Evolutionary conservation across 2,888 invertebrate species (phyloP).

Genomic region (Branchipolynoe longqiensis): DNA sequence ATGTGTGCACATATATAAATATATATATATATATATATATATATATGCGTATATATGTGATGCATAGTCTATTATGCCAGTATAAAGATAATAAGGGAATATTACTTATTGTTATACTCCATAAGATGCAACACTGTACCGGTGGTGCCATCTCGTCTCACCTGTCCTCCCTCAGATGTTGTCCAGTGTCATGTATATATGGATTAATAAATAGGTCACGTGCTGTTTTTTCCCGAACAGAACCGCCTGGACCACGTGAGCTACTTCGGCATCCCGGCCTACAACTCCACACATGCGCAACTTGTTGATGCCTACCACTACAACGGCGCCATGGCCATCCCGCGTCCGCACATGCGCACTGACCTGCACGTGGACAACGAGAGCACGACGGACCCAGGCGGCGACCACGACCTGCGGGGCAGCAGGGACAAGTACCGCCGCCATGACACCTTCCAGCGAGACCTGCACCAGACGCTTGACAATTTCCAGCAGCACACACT

Average conservation of each 20-base stretch:
- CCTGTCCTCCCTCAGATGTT: no score
- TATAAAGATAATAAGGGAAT: no score
- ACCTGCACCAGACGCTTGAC: slow-evolving; percentile 57
- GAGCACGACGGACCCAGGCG: slow-evolving; percentile 46
- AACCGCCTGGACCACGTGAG: slow-evolving; percentile 46
- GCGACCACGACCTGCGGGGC: background rate
- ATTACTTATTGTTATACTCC: no score
- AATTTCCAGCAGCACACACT: slow-evolving; percentile 41
- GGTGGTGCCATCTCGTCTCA: no score
- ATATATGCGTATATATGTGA: no score
- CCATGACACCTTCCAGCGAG: slow-evolving; percentile 61
- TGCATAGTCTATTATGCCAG: no score
- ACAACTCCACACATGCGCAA: slow-evolving; percentile 9
- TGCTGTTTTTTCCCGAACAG: no score
- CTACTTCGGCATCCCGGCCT: slow-evolving; percentile 59
- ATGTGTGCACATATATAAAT: no score
- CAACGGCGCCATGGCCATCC: slow-evolving; percentile 57
- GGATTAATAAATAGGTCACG: no score
- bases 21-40: no score
- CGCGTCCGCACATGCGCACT: slow-evolving; percentile 43
- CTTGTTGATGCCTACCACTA: slow-evolving; percentile 39
- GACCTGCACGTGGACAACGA: background rate
- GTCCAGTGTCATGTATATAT: no score
- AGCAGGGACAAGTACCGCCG: slow-evolving; percentile 42
- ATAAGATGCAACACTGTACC: no score